A percentile compares a stretch with the other conserved stretches of the same genome.
Evolutionary conservation across 2,113 vertebrate genomes (phyloP).

Genomic region (Daboia siamensis): DNA sequence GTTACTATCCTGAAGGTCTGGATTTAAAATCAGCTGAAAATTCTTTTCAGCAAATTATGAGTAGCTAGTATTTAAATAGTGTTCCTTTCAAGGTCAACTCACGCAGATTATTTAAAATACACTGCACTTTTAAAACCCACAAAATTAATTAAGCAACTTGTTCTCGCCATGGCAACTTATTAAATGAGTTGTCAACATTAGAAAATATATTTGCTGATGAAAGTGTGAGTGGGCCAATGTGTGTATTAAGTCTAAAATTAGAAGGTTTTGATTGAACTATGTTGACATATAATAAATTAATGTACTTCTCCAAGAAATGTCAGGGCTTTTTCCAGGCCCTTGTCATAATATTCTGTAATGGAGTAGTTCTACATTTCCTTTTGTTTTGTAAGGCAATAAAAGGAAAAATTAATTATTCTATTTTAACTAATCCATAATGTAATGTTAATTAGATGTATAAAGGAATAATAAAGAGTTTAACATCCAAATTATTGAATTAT

Average conservation of each 20-base stretch:
- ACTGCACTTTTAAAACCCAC: neutral
- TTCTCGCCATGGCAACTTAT: slow-evolving; percentile 5
- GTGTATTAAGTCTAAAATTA: neutral
- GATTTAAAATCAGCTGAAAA: neutral
- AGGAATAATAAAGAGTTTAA: slow-evolving; percentile 38
- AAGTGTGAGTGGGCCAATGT: neutral
- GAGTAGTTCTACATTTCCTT: neutral
- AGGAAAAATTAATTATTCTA: slow-evolving; percentile 18
- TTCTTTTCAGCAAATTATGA: neutral
- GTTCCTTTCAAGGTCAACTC: neutral
- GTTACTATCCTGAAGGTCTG: neutral
- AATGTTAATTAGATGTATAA: slow-evolving; percentile 17
- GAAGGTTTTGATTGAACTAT: neutral
- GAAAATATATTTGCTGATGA: neutral
- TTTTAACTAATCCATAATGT: neutral
- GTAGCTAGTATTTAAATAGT: neutral
- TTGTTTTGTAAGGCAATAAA: slow-evolving; percentile 16
- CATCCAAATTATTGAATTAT: slow-evolving; percentile 15
- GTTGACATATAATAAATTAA: neutral
- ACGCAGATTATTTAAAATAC: neutral
- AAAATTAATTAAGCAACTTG: slow-evolving; percentile 2
- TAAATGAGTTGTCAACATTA: slow-evolving; percentile 2
- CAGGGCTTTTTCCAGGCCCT: neutral
- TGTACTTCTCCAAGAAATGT: neutral
- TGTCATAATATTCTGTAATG: neutral